Evolutionary conservation across 2,888 invertebrate species (phyloP).

Genomic region (Cremastinae sp.): DNA sequence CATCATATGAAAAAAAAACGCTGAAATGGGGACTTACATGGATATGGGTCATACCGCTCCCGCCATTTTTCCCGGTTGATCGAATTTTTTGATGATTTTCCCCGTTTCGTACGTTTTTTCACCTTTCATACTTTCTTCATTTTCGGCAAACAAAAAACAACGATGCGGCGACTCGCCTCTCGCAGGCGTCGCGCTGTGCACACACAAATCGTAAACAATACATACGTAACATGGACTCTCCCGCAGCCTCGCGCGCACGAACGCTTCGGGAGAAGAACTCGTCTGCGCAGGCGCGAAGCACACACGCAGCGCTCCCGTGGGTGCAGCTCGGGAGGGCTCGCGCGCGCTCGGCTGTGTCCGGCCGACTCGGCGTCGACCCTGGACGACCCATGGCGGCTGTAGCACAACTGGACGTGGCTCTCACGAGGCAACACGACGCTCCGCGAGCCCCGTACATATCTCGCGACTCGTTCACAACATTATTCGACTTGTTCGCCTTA

Average conservation of each 20-base stretch:
- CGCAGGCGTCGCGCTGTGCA: not conserved
- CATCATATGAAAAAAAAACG: too few species aligned
- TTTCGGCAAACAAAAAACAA: not conserved
- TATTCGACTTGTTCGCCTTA: not conserved
- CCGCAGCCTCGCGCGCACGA: not conserved
- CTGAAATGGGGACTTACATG: too few species aligned
- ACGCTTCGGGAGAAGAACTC: conserved; percentile 14
- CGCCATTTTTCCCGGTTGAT: too few species aligned
- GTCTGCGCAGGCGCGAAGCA: conserved; percentile 17
- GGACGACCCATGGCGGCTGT: conserved; percentile 76
- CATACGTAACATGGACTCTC: conserved; percentile 23
- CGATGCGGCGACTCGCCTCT: not conserved
- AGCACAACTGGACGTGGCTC: conserved; percentile 77
- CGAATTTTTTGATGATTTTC: too few species aligned
- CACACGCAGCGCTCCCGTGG: conserved; percentile 39
- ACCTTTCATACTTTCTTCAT: not conserved
- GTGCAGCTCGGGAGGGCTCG: conserved; percentile 62
- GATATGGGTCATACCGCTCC: too few species aligned
- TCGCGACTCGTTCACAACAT: conserved; percentile 1
- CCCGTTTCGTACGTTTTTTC: too few species aligned
- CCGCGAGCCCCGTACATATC: conserved; percentile 44
- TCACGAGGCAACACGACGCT: conserved; percentile 74
- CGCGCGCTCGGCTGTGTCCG: conserved; percentile 64
- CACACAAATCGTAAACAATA: conserved; percentile 13
- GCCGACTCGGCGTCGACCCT: conserved; percentile 70